phyloP scores from a whole-genome alignment of 2,888 invertebrate species.

The Aromia moschata region DNA sequence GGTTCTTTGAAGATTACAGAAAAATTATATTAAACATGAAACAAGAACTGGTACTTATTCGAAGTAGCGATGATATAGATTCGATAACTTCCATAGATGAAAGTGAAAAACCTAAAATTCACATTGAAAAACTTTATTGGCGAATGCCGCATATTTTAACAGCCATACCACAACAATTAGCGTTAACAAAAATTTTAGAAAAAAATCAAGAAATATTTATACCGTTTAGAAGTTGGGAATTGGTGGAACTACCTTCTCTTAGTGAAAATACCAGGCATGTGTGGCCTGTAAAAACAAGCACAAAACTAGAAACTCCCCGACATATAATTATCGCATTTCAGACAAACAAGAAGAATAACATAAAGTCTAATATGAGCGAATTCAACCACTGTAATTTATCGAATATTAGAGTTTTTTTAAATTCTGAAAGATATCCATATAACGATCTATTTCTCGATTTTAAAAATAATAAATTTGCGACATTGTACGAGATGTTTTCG shows the following conservation, averaged over 20 bases:
- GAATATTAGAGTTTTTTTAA: conserved; percentile 13
- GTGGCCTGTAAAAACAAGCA: conserved; percentile 8
- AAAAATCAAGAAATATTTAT: not conserved
- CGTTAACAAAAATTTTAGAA: not conserved
- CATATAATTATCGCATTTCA: conserved; percentile 2
- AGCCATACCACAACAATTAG: not conserved
- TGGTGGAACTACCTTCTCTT: not conserved
- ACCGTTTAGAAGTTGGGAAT: conserved; percentile 1
- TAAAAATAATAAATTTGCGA: not conserved
- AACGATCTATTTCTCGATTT: not conserved
- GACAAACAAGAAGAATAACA: conserved; percentile 1
- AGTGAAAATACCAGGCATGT: not conserved
- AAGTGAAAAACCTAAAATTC: not conserved
- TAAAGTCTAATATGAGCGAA: conserved; percentile 1
- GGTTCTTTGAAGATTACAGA: conserved; percentile 1
- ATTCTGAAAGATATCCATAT: conserved; percentile 9
- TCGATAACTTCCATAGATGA: not conserved
- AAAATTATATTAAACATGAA: conserved; percentile 2
- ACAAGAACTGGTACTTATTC: not conserved
- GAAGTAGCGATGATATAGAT: not conserved
- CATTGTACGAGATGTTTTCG: not conserved
- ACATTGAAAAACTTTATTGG: not conserved
- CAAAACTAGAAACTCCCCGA: conserved; percentile 6
- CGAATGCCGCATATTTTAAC: not conserved
- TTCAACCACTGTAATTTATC: conserved; percentile 1